phyloP scores from a whole-genome alignment of 2,797 vertebrate species.

The Crenuchus spilurus region DNA sequence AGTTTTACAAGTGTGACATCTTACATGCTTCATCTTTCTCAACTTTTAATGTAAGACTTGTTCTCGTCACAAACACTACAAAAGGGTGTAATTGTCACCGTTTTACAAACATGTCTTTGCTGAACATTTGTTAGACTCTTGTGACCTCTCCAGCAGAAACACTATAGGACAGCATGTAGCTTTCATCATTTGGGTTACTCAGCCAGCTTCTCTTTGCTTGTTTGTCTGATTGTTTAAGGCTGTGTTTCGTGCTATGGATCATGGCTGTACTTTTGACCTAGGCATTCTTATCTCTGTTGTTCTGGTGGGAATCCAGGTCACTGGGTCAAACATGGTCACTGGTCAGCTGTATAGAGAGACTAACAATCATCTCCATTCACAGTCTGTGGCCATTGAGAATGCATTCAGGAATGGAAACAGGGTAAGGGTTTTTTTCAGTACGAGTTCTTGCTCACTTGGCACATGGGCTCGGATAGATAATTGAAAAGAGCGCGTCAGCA shows the following conservation, averaged over 20 bases:
- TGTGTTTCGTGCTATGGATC: too few species aligned
- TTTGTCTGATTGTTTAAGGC: background rate
- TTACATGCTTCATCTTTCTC: too few species aligned
- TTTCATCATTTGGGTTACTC: too few species aligned
- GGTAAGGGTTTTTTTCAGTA: background rate
- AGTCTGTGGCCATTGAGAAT: background rate
- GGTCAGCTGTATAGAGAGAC: background rate
- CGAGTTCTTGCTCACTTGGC: background rate
- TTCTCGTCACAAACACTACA: too few species aligned
- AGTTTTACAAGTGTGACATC: too few species aligned
- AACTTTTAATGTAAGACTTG: too few species aligned
- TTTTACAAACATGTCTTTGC: too few species aligned
- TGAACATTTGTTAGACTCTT: background rate
- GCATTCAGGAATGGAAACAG: background rate
- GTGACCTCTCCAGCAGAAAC: background rate
- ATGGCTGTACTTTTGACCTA: background rate
- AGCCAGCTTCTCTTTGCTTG: background rate
- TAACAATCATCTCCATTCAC: background rate
- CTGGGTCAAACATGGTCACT: background rate
- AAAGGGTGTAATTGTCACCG: too few species aligned
- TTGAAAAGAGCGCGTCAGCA: slow-evolving; percentile 1
- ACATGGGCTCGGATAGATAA: background rate
- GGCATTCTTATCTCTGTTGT: background rate
- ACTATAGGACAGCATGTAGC: background rate
- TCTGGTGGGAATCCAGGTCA: slow-evolving; percentile 11